Evolutionary conservation across 2,888 invertebrate genomes (phyloP), one percentile per base, ranked within the genome.

Genomic region (Salpingus planirostris): DNA sequence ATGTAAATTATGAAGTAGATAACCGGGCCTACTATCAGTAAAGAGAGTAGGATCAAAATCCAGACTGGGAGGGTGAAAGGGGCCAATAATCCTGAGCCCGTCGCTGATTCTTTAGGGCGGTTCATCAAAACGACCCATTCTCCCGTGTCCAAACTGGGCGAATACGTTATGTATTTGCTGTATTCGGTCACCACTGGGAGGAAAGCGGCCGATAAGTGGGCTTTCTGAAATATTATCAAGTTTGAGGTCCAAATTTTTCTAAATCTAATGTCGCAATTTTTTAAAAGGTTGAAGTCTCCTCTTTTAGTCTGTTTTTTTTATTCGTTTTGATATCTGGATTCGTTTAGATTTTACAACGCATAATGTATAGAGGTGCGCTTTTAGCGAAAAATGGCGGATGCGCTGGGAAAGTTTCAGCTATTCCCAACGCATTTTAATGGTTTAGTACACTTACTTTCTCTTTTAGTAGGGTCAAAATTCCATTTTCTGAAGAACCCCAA

Each of bases 101-200:
- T 78, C 0, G 88, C 87, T 0, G 89, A 88, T 55, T 82, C 86
- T 18, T 71, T 71, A 0, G 89, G 89, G 31, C 90, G 70, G 56
- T 74, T 79, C 74, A 89, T 75, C 58, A 90, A 70, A 62, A 87
- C 83, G 30, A 80, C 77, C 77, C 87, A 81, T 47, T 79, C 73
- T 1, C 80, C 81, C 45, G 82, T 81, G 43, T 86, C 85, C 40
- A 89, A 59, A 18, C 73, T 68, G 3, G 69, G 69, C 0, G 78
- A 72, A 60, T 78, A 88, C 4, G 66, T 63, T 3, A 78, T 66
- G 35, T 65, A 59, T n/a, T 66, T 57, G 13, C 68, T 64, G 27
- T 75, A 71, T 3, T 48, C 33, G 3, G 21, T 18, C 6, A 85
- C 53, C 8, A 76, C 67, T 0, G 89, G 87, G 34, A 88, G 59